phyloP scores from a whole-genome alignment of 2,113 vertebrate genomes.

The Hypanus sabinus region DNA sequence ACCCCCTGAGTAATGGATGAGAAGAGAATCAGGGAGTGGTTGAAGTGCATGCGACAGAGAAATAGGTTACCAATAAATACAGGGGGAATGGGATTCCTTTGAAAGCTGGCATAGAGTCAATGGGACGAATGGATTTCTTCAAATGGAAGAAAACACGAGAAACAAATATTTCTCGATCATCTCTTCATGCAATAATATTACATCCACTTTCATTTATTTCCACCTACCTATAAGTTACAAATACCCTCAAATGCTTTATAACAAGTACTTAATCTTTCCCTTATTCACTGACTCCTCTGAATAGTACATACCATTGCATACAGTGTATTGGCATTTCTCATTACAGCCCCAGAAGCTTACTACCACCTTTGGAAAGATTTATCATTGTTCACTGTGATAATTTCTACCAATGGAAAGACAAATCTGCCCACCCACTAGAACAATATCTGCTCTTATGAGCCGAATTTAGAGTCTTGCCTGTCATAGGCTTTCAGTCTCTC shows the following conservation, averaged over 20 bases:
- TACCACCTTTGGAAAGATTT: not conserved
- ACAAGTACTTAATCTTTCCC: not conserved
- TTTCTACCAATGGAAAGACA: not conserved
- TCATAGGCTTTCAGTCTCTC: too few relatives aligned
- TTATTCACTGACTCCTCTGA: not conserved
- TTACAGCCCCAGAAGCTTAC: not conserved
- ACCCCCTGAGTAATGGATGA: too few relatives aligned
- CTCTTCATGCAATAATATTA: not conserved
- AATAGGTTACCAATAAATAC: too few relatives aligned
- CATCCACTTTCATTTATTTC: not conserved
- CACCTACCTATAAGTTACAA: not conserved
- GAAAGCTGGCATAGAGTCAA: too few relatives aligned
- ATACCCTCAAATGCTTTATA: not conserved
- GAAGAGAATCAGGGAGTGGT: too few relatives aligned
- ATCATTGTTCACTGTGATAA: not conserved
- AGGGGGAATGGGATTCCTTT: too few relatives aligned
- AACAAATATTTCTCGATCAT: too few relatives aligned
- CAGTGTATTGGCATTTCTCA: too few relatives aligned
- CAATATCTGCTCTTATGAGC: not conserved
- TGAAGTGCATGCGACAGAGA: too few relatives aligned
- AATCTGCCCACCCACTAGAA: not conserved
- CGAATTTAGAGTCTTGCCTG: not conserved
- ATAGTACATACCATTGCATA: not conserved
- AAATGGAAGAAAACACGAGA: too few relatives aligned
- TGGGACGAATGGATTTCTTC: too few relatives aligned